Base-by-base conservation (phyloP, 2,113 vertebrate species). In the Jaculus jaculus region DNA sequence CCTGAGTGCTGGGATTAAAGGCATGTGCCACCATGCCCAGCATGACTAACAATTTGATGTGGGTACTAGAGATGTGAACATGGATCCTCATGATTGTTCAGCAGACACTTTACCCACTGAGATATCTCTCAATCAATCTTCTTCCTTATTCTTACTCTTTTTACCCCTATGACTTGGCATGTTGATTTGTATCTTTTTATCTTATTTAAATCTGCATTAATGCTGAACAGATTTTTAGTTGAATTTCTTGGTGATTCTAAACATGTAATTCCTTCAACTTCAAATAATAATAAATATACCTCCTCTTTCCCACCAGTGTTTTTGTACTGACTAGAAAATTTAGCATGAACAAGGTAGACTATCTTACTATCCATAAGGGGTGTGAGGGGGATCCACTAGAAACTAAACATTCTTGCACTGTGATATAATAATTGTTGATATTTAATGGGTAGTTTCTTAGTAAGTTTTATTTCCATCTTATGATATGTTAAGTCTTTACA, bases 171-270 rank as follows among this genome's bases (percentile, higher is more conserved):
- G 60, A 8, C n/a, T 84, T 61, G 47, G 58, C 23, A 26, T 68
- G 16, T 72, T 51, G 58, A 90, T 78, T 89, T 81, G 9, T 73
- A 68, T 77, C 32, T 90, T 54, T 94, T 86, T 5, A 87, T 32
- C 21, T 90, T 92, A 37, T 73, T 85, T 74, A 66, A 75, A 20
- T 85, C 5, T 65, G 58, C 79, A 51, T 30, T 39, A 58, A 2
- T 37, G 47, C 10, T 61, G 37, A 63, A 47, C 15, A 42, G 6
- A 23, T 71, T 85, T 92, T 90, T 34, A 89, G 23, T 72, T 77
- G 34, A 82, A 81, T 78, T 32, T 78, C 72, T 74, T 34, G 23
- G 42, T 11, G 32, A 68, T 68, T 83, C 58, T 83, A 87, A 87
- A 18, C 7, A 30, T 87, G 9, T 60, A 61, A 39, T 73, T 60